These are phyloP conservation scores for Cyclopterus lumpus DNA, from an alignment of 2,797 vertebrate genomes.

Conservation along the genomic window DNA sequence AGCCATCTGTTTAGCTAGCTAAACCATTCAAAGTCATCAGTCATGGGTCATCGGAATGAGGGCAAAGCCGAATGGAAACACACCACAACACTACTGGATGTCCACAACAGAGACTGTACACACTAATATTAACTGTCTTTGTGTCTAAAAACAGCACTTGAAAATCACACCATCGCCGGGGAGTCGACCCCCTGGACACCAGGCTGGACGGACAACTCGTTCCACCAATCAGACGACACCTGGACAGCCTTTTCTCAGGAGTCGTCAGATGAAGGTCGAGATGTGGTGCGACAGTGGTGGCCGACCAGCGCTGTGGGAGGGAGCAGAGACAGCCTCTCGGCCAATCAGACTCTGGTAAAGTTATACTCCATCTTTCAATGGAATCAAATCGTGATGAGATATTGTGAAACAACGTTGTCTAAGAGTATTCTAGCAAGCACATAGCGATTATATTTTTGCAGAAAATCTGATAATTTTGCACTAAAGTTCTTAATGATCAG, in stretches of 20 bases:
- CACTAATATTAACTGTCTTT: conserved; percentile 3
- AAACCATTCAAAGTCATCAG: conserved; percentile 1
- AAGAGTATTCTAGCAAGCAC: too few relatives aligned
- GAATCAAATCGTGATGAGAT: too few relatives aligned
- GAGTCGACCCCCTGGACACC: conserved; percentile 58
- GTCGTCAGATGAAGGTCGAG: conserved; percentile 28
- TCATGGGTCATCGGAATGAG: conserved; percentile 10
- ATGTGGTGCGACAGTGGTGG: conserved; percentile 78
- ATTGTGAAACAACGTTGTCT: too few relatives aligned
- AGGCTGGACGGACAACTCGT: conserved; percentile 55
- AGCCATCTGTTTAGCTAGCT: not conserved
- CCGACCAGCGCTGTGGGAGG: conserved; percentile 65
- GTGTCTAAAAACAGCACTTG: conserved; percentile 52
- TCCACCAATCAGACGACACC: conserved; percentile 67
- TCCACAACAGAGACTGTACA: not conserved
- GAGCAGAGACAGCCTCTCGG: conserved; percentile 22
- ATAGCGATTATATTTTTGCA: too few relatives aligned
- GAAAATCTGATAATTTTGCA: too few relatives aligned
- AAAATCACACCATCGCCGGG: conserved; percentile 26
- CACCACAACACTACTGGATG: not conserved
- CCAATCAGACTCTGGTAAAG: conserved; percentile 72
- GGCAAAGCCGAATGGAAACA: not conserved
- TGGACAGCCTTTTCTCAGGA: conserved; percentile 83
- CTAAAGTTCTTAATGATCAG: too few relatives aligned
- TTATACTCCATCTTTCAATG: not conserved